Base-by-base conservation (phyloP, 2,797 vertebrate species). In the Perodicticus potto region DNA sequence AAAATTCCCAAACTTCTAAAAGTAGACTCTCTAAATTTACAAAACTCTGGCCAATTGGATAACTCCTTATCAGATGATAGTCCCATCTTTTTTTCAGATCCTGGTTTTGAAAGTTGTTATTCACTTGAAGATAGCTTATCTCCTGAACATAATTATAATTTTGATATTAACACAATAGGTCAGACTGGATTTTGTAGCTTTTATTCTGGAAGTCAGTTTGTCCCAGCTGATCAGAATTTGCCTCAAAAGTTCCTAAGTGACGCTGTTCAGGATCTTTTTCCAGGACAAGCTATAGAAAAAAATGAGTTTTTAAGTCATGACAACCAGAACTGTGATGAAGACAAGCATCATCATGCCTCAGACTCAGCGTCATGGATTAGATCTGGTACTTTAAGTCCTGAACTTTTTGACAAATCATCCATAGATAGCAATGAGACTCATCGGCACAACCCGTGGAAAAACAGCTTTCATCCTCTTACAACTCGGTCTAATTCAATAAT, bases 161-260 rank as follows among this genome's bases (percentile, higher is more conserved):
- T 99, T 98, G 99, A 99, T 98, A 99, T 99, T 94, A 99, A 99
- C 95, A 96, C 99, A 74, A 99, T 99, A 90, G 99, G 99, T 63
- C 99, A 99, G 97, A 99, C 99, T 0, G 99, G 99, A 95, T 99
- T 99, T 98, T 99, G 99, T 93, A 99, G 99, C 97, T 99, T 99
- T n/a, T 99, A 99, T 97, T 99, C 99, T 14, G 98, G 99, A 88
- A 99, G 98, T 97, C 99, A 99, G 95, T 99, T 99, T 98, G 99
- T 99, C 89, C 98, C 99, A 91, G 99, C 99, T 76, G 99, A 99
- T 98, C 99, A 99, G 95, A 99, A 99, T 97, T 98, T 99, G 94
- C 99, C 99, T 23, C 98, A 99, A 67, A 99, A 99, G 94, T 99
- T 99, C 96, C 98, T 99, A 90, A 99, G 99, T 97, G 99, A 99